Percentiles rank a stretch among this genome's conserved stretches.
Conservation (phyloP, 2,797 vertebrate species). For the Atherinosoma microstoma region DNA sequence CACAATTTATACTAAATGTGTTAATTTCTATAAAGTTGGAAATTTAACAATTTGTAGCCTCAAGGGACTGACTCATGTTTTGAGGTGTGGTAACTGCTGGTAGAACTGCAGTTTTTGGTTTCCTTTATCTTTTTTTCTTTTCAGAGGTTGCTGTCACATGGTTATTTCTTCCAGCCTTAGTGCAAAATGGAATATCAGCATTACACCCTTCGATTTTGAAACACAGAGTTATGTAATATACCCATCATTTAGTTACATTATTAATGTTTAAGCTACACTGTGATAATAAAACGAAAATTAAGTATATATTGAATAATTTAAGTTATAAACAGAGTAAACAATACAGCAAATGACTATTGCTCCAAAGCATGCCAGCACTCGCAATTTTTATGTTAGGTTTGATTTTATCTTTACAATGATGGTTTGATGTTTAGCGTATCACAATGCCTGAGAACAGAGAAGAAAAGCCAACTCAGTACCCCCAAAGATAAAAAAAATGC, state of each 20-base stretch:
- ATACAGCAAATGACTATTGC: not conserved
- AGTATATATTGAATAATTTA: not conserved
- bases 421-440: not conserved
- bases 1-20: too few relatives aligned
- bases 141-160: not conserved
- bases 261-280: not conserved
- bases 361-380: not conserved
- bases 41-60: too few relatives aligned
- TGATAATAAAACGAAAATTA: not conserved
- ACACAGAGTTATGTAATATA: not conserved
- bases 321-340: conserved; percentile 1
- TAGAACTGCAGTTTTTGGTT: too few relatives aligned
- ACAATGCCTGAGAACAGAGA: not conserved
- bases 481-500: not conserved
- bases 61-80: too few relatives aligned
- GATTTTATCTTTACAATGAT: conserved; percentile 1
- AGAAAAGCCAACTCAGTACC: not conserved
- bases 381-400: not conserved
- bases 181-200: not conserved
- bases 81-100: too few relatives aligned
- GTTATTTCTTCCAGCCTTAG: not conserved
- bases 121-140: too few relatives aligned
- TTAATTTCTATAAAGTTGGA: too few relatives aligned
- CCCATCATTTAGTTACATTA: not conserved
- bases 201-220: not conserved